phyloP scores from a whole-genome alignment of 2,888 invertebrate genomes.

The Harpagoxenus sublaevis region DNA sequence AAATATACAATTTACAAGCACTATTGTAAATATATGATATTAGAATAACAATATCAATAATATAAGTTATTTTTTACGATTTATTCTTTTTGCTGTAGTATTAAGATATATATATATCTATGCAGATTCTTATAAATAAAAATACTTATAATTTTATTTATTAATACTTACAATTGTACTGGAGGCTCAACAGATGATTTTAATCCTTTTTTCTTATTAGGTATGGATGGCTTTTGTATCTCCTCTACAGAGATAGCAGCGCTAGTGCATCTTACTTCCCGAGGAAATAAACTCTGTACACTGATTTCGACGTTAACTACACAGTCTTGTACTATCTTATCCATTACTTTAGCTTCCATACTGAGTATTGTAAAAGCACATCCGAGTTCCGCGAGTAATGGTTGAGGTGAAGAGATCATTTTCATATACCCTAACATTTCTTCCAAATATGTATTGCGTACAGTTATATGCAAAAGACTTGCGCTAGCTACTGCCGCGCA shows the following conservation, averaged over 20 bases:
- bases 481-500: conserved; percentile 94
- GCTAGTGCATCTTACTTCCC: conserved; percentile 89
- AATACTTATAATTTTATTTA: not conserved
- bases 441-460: conserved; percentile 92
- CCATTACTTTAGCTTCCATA: conserved; percentile 88
- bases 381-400: conserved; percentile 87
- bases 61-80: not conserved
- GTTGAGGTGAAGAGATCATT: conserved; percentile 86
- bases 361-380: conserved; percentile 88
- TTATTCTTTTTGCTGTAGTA: not conserved
- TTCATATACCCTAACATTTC: conserved; percentile 92
- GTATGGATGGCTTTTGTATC: conserved; percentile 85
- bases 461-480: conserved; percentile 91
- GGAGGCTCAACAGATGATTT: conserved; percentile 85
- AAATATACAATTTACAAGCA: not conserved
- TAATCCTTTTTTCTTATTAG: conserved; percentile 87
- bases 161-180: conserved; percentile 71
- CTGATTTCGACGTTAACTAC: conserved; percentile 87
- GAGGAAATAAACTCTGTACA: conserved; percentile 89
- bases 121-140: not conserved
- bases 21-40: not conserved
- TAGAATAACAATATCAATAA: not conserved
- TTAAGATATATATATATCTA: not conserved
- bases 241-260: conserved; percentile 90
- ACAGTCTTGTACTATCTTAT: conserved; percentile 88